Percentiles rank a stretch among this genome's conserved stretches.
Conservation (phyloP, 1,140 invertebrate genomes). For the Brachionus calyciflorus region DNA sequence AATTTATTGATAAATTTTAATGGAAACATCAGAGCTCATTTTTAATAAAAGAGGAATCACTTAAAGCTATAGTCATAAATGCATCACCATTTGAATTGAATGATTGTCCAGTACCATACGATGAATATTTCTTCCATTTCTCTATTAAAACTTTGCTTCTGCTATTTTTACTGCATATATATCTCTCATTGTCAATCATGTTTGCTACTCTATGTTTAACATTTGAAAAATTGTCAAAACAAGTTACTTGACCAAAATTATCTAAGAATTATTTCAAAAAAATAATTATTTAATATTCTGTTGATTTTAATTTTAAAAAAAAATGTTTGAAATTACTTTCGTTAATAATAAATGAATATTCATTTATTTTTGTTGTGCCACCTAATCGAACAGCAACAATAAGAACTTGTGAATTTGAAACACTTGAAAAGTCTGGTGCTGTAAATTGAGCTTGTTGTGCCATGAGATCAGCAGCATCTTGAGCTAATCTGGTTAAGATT, state of each 20-base stretch:
- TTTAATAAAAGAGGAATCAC: too few relatives aligned
- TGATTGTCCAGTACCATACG: too few relatives aligned
- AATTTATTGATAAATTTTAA: too few relatives aligned
- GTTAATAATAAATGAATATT: conserved; percentile 9
- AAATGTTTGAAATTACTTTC: background rate
- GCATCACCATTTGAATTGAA: conserved; percentile 37
- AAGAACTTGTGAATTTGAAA: background rate
- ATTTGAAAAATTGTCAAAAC: conserved; percentile 30
- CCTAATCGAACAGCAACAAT: conserved; percentile 8
- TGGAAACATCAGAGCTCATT: too few relatives aligned
- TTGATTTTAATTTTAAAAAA: background rate
- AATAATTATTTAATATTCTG: background rate
- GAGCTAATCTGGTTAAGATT: too few relatives aligned
- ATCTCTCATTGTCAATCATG: too few relatives aligned
- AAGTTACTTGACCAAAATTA: conserved; percentile 20
- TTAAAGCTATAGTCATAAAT: conserved; percentile 17
- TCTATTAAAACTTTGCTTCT: conserved; percentile 3
- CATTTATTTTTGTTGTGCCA: conserved; percentile 1
- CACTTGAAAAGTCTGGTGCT: conserved; percentile 1
- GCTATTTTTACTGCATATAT: conserved; percentile 8
- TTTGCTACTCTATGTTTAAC: background rate
- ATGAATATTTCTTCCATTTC: conserved; percentile 8
- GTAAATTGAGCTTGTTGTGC: too few relatives aligned
- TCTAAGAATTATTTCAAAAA: background rate
- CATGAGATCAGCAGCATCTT: too few relatives aligned